Conservation (phyloP, 2,888 invertebrate species). For the Philonicus albiceps region DNA sequence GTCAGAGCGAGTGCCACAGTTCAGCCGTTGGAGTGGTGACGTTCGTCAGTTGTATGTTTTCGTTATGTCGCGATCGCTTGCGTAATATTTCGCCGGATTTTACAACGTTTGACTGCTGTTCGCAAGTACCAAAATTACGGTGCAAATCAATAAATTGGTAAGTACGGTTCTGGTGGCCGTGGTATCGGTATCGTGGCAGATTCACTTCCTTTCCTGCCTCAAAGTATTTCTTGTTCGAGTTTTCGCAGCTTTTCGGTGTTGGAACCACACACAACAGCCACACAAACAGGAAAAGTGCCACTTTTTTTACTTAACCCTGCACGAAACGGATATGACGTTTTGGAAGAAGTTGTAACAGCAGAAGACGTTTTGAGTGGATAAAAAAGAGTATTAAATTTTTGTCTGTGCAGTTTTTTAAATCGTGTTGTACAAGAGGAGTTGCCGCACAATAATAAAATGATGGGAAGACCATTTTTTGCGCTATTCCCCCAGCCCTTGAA, state of each 20-base stretch:
- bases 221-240: not conserved
- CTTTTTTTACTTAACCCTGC: not conserved
- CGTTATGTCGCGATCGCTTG: not conserved
- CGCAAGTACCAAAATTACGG: not conserved
- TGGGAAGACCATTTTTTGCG: conserved; percentile 53
- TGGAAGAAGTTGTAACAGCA: not conserved
- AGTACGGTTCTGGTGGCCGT: not conserved
- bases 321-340: conserved; percentile 31
- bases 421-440: not conserved
- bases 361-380: not conserved
- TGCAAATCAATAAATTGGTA: not conserved
- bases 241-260: not conserved
- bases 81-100: not conserved
- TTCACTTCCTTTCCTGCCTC: not conserved
- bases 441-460: conserved; percentile 46
- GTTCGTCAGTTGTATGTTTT: not conserved
- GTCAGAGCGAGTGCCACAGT: not conserved
- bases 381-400: not conserved
- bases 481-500: conserved; percentile 54
- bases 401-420: not conserved
- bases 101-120: not conserved
- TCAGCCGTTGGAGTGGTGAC: not conserved
- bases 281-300: not conserved
- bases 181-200: not conserved
- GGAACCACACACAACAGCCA: not conserved